A percentile compares a stretch with the other conserved stretches of the same genome.
phyloP scores from a whole-genome alignment of 2,888 invertebrate species.

The Apoda limacodes region DNA sequence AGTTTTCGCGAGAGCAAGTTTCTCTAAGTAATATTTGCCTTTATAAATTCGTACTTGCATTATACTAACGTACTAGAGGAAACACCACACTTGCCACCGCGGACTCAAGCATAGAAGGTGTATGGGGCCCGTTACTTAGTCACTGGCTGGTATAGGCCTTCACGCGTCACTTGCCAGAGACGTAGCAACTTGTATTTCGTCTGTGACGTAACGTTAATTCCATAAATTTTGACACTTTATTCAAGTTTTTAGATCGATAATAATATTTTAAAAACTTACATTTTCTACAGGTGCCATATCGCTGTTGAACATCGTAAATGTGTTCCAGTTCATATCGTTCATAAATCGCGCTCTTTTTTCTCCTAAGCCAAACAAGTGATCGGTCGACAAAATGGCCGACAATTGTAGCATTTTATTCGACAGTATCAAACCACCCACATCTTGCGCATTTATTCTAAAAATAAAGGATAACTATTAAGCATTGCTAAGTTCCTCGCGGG shows the following conservation, averaged over 20 bases:
- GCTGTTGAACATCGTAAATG: conserved; percentile 76
- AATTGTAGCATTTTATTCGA: conserved; percentile 84
- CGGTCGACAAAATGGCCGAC: conserved; percentile 69
- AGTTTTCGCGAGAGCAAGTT: too few species aligned
- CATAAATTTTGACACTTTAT: not conserved
- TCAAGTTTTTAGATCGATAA: not conserved
- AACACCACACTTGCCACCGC: too few species aligned
- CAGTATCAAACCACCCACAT: conserved; percentile 76
- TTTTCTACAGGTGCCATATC: conserved; percentile 75
- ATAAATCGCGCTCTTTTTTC: conserved; percentile 74
- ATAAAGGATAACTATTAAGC: too few species aligned
- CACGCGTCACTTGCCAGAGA: too few species aligned
- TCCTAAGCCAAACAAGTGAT: conserved; percentile 80
- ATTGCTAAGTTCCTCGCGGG: too few species aligned
- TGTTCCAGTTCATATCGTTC: conserved; percentile 75
- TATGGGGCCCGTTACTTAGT: too few species aligned
- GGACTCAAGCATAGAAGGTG: too few species aligned
- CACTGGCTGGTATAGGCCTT: too few species aligned
- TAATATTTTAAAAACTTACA: conserved; percentile 65
- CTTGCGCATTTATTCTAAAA: conserved; percentile 79
- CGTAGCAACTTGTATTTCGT: too few species aligned
- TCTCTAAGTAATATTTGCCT: too few species aligned
- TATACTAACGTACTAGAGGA: too few species aligned
- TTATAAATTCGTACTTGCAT: too few species aligned
- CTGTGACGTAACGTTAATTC: not conserved